Percentiles rank a stretch among this genome's conserved stretches.
phyloP scores from a whole-genome alignment of 2,888 invertebrate genomes.

The Hirtodrosophila duncani region DNA sequence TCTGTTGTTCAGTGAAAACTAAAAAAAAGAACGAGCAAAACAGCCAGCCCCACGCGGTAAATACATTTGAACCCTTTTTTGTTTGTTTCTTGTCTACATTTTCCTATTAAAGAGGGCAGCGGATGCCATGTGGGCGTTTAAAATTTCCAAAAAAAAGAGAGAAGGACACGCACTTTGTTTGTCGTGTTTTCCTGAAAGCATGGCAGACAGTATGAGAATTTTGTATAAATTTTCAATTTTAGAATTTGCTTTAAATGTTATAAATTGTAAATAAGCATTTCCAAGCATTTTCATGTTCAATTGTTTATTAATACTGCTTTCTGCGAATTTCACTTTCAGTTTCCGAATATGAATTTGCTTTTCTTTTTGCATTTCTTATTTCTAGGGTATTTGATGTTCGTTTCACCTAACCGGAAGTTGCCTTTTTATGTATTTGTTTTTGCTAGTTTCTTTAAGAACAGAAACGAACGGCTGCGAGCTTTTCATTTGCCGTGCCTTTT shows the following conservation, averaged over 20 bases:
- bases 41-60: slow-evolving; percentile 38
- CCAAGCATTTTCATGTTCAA: too few relatives aligned
- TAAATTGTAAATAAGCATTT: too few relatives aligned
- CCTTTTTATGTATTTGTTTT: slow-evolving; percentile 15
- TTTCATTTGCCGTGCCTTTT: slow-evolving; percentile 53
- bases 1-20: slow-evolving; percentile 39
- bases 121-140: slow-evolving; percentile 39
- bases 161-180: slow-evolving; percentile 42
- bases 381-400: slow-evolving; percentile 14
- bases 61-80: slow-evolving; percentile 64
- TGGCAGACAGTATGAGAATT: too few relatives aligned
- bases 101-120: slow-evolving; percentile 16
- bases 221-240: too few relatives aligned
- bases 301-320: too few relatives aligned
- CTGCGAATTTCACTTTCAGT: too few relatives aligned
- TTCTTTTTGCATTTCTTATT: background rate
- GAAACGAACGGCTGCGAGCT: slow-evolving; percentile 37
- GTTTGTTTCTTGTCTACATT: slow-evolving; percentile 23
- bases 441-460: slow-evolving; percentile 39
- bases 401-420: slow-evolving; percentile 9
- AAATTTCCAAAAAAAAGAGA: slow-evolving; percentile 32
- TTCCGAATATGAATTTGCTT: background rate
- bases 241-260: too few relatives aligned
- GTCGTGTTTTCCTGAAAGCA: slow-evolving; percentile 18
- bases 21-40: slow-evolving; percentile 14